Base-by-base conservation (phyloP, 1,140 invertebrate species). In the Condylostylus longicornis region DNA sequence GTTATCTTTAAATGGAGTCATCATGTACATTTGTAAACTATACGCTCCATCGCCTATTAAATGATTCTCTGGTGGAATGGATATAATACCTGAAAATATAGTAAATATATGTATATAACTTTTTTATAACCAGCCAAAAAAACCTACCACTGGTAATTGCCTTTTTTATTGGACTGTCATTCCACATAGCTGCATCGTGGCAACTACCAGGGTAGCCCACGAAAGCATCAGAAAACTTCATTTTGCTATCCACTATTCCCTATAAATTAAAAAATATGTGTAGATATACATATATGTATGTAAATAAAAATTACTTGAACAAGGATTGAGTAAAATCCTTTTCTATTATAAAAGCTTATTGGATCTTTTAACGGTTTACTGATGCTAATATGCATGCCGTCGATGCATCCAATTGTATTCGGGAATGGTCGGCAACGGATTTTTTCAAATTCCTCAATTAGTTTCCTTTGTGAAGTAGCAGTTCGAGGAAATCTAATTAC, bases 1-100 rank as follows among this genome's bases (percentile, higher is more conserved):
- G 27, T 39, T 39, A 18, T 39, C 15, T 33, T 15, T 33, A 22
- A 33, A 39, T 33, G 18, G 38, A 5, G 38, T n/a, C 18, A 39
- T 27, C 5, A 39, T 13, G 17, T 8, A 39, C 2, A 14, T 13
- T 12, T 33, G 12, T 9, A 12, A 22, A 2, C 30, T 29, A 23
- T 39, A 39, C 18, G 38, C 38, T 20, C 30, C 19, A 33, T 39
- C 38, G 3, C 38, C 38, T 2, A 33, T 2, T 6, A 39, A 20
- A 33, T 27, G 25, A 10, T n/a, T 27, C 4, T 27, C 25, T 10
- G 10, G 10, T 4, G 25, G 25, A 27, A 27, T 10, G 10, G 10
- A n/a, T 27, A 27, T n/a, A 8, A n/a, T n/a, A n/a, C n/a, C n/a
- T n/a, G n/a, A n/a, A n/a, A n/a, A n/a, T n/a, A n/a, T n/a, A n/a